Percentiles rank a stretch among this genome's conserved stretches.
phyloP scores from a whole-genome alignment of 2,113 vertebrate species.

The Notarius quadriscutis region DNA sequence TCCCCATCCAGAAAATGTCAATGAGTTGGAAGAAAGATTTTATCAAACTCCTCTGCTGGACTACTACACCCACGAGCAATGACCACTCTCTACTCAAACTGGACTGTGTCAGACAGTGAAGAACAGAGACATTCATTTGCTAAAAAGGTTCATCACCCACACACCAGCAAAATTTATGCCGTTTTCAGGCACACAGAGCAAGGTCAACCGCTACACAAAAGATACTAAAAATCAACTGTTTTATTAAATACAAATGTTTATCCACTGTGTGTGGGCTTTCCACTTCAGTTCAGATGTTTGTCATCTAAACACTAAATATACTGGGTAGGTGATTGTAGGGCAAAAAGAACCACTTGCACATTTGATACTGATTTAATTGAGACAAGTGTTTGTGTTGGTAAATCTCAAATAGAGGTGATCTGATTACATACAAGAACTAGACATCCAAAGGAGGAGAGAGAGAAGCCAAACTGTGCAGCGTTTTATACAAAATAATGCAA shows the following conservation, averaged over 20 bases:
- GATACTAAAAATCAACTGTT: background rate
- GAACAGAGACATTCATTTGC: background rate
- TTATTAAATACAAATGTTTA: background rate
- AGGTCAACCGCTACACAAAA: background rate
- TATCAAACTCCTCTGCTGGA: background rate
- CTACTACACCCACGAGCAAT: background rate
- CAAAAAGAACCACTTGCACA: conserved; percentile 65
- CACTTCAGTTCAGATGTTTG: background rate
- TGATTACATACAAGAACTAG: background rate
- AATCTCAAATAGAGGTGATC: background rate
- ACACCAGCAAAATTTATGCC: background rate
- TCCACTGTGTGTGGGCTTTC: background rate
- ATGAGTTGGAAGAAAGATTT: background rate
- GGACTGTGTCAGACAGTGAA: background rate
- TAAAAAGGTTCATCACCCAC: background rate
- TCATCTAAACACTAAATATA: conserved; percentile 59
- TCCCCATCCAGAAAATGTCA: background rate
- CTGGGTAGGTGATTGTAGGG: conserved; percentile 82
- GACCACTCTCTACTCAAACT: background rate
- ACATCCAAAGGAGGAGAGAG: background rate
- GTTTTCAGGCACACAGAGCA: background rate
- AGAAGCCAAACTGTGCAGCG: background rate
- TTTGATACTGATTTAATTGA: background rate
- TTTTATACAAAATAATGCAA: background rate
- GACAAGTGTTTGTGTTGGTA: background rate